Percentiles rank a stretch among this genome's conserved stretches.
phyloP scores from a whole-genome alignment of 2,113 vertebrate species.

The Tauraco erythrolophus region DNA sequence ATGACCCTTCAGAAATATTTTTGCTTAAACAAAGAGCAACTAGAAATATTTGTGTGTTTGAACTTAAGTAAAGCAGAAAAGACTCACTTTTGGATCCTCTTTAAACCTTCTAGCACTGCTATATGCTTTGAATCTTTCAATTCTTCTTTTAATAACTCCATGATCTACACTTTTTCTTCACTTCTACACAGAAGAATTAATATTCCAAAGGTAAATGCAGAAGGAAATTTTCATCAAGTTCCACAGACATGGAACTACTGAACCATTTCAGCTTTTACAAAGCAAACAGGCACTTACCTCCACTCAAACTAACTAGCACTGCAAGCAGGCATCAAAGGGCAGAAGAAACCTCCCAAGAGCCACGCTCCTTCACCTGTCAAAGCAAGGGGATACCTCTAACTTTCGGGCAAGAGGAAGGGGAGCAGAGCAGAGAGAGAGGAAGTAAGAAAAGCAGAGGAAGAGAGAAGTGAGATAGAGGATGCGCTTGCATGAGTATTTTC shows the following conservation, averaged over 20 bases:
- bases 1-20: not conserved
- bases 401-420: not conserved
- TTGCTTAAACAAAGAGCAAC: not conserved
- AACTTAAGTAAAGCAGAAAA: not conserved
- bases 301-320: not conserved
- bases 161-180: not conserved
- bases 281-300: not conserved
- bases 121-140: not conserved
- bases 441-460: not conserved
- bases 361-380: not conserved
- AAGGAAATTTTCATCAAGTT: not conserved
- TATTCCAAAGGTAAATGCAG: not conserved
- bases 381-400: not conserved
- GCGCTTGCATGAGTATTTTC: not conserved
- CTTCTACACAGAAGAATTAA: not conserved
- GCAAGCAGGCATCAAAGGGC: not conserved
- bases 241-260: not conserved
- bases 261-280: not conserved
- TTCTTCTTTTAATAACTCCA: not conserved
- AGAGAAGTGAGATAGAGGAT: not conserved
- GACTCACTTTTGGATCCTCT: not conserved
- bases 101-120: not conserved
- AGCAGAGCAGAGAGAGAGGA: not conserved
- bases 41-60: not conserved
- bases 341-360: not conserved